Conservation (phyloP, 1,140 invertebrate genomes). For the Bombus vancouverensis region DNA sequence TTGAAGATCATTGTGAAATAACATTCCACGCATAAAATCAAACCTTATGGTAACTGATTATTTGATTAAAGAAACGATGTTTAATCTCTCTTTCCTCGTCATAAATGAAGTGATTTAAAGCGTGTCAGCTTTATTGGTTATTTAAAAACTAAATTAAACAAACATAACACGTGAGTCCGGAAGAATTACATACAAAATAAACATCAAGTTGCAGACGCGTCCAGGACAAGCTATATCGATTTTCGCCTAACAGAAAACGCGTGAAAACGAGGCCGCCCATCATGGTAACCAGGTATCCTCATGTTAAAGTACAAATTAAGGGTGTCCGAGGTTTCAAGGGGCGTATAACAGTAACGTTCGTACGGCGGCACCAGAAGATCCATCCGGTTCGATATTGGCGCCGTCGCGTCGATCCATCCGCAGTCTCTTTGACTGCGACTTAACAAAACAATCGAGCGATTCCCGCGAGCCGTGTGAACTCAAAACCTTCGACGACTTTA, state of each 20-base stretch:
- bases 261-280: constrained; percentile 9
- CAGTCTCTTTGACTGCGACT: constrained; percentile 22
- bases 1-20: too few relatives aligned
- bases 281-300: constrained; percentile 57
- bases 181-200: background rate
- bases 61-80: too few relatives aligned
- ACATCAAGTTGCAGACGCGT: constrained; percentile 24
- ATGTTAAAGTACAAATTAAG: constrained; percentile 66
- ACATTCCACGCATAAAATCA: too few relatives aligned
- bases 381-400: constrained; percentile 35
- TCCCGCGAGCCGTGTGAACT: constrained; percentile 59
- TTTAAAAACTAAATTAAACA: too few relatives aligned
- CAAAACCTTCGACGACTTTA: constrained; percentile 54
- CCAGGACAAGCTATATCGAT: background rate
- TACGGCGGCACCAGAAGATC: background rate
- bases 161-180: too few relatives aligned
- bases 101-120: too few relatives aligned
- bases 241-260: constrained; percentile 15
- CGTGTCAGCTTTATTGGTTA: too few relatives aligned
- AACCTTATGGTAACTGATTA: too few relatives aligned
- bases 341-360: constrained; percentile 45
- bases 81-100: too few relatives aligned
- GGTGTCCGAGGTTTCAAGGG: constrained; percentile 58
- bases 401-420: constrained; percentile 20
- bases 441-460: constrained; percentile 59